Evolutionary conservation across 2,797 vertebrate species (phyloP), one percentile per base, ranked within the genome.

Genomic region (Sebastiscus albofasciatus): DNA sequence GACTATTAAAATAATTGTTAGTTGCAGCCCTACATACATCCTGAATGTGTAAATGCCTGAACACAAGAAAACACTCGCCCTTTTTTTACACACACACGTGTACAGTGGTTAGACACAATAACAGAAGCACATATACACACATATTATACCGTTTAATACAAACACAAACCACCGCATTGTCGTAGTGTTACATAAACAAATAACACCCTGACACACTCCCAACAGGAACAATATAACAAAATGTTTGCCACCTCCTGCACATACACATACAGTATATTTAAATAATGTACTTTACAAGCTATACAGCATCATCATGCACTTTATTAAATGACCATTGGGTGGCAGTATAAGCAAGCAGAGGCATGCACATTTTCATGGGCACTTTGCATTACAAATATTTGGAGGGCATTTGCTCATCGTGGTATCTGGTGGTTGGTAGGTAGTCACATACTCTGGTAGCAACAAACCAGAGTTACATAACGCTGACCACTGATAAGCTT

Each of bases 391-490:
- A 68, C 77, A 89, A 83, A 87, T 84, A 85, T 87, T 91, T 85
- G 66, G 82, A 80, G 82, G 71, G 87, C 81, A 84, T 89, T 83
- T 82, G 77, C 73, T 85, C 78, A 73, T 85, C 56, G 29, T 85
- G 75, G 67, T 86, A 80, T 82, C 80, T 85, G 86, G 16, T 87
- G 87, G 72, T 87, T 87, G 80, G 87, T 81, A 88, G 82, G 84
- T 84, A 87, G 86, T 90, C 85, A 81, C 82, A 49, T 20, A 80
- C 52, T 89, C 72, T 85, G 83, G 86, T 81, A 85, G 80, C 86
- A 89, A 88, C 87, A 87, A 86, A 85, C 64, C 77, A 74, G 58
- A 22, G 77, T 93, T 93, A 75, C 85, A 77, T 93, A 92, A 94
- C 54, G 26, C 49, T 79, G 42, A 79, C 83, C 69, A 68, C 67